Conservation (phyloP, 2,888 invertebrate genomes). For the Eustalomyia histrio region DNA sequence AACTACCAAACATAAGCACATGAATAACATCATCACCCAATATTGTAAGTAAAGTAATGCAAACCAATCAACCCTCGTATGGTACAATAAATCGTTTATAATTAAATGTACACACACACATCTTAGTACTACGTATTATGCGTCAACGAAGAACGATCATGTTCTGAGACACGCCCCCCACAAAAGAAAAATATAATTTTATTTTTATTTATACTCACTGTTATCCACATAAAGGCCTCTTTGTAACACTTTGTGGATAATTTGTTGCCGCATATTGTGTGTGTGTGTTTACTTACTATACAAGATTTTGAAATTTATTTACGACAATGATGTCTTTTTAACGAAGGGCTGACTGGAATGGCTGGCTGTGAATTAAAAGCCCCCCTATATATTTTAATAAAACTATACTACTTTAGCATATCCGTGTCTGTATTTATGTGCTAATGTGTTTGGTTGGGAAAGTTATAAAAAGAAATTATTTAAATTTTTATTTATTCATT, state of each 20-base stretch:
- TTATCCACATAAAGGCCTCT: conserved; percentile 46
- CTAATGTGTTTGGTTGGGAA: conserved; percentile 43
- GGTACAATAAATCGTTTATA: conserved; percentile 39
- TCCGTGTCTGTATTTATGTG: conserved; percentile 44
- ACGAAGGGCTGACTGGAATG: conserved; percentile 44
- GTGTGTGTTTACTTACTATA: conserved; percentile 15
- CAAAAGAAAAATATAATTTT: conserved; percentile 49
- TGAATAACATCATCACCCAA: conserved; percentile 5
- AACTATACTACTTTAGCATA: conserved; percentile 36
- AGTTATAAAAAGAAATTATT: not conserved
- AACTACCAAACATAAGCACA: conserved; percentile 9
- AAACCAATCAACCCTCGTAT: conserved; percentile 47
- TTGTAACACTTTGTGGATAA: conserved; percentile 65
- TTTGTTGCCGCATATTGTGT: conserved; percentile 59
- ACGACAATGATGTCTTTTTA: conserved; percentile 61
- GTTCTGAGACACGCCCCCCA: conserved; percentile 58
- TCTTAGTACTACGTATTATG: conserved; percentile 42
- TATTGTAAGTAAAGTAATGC: conserved; percentile 9
- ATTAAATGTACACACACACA: conserved; percentile 3
- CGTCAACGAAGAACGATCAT: conserved; percentile 57
- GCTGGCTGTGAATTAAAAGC: conserved; percentile 22
- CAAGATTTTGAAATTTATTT: conserved; percentile 45
- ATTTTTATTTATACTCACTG: conserved; percentile 40
- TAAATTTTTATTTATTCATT: conserved; percentile 29
- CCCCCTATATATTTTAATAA: conserved; percentile 25